Base-by-base conservation (phyloP, 2,797 vertebrate genomes). In the Poeciliopsis paucimaculata region DNA sequence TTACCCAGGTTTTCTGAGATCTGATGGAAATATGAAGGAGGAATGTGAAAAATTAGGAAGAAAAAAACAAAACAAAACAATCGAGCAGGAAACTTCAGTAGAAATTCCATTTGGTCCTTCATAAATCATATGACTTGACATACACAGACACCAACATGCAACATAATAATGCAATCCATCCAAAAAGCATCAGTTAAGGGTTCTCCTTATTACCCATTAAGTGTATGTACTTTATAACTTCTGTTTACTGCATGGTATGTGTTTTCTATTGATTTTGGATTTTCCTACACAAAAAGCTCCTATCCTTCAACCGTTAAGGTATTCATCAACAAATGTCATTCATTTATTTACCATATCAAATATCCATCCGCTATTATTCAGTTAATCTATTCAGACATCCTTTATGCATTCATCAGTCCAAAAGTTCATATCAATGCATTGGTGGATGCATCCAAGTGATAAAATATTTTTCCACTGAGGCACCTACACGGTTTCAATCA, bases 1-100 rank as follows among this genome's bases (percentile, higher is more conserved):
- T 96, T 97, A 6, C 98, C 98, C 90, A 99, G 86, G 86, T 97
- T 96, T 86, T 95, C 95, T 0, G 98, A 98, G 84, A 99, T 96
- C 98, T 99, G 91, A 43, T n/a, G 23, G 49, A 26, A 34, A 78
- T 2, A 70, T 31, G 23, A 20, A 5, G 28, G 0, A 64, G 26
- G 57, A 20, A 0, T 46, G 55, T 31, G 15, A 46, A 34, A 39
- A 31, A 20, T 16, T 34, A 26, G 16, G 4, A 60, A 7, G 20
- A 55, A 62, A 31, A 62, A n/a, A n/a, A n/a, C n/a, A n/a, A n/a
- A 7, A 23, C 49, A 34, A 43, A 60, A 34, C 31, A 74, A 68
- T 84, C 41, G 73, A 71, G 55, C 39, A 45, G 77, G 51, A 11
- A 55, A 81, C 75, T 82, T 76, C 85, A 78, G 84, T 84, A 87